Base-by-base conservation (phyloP, 2,113 vertebrate genomes). In the Rhineura floridana region DNA sequence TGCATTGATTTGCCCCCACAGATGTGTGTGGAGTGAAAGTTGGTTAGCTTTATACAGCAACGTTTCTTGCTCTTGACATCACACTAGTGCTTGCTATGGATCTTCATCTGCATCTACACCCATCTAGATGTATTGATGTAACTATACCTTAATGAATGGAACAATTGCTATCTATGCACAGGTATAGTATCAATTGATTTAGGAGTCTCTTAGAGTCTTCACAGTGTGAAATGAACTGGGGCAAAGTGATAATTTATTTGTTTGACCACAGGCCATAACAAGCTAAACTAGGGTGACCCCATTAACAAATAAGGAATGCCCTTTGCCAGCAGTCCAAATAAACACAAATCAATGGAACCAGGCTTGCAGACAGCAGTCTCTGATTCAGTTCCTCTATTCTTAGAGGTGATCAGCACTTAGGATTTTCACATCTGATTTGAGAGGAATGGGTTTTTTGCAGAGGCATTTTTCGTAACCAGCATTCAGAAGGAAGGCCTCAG, bases 391-490 rank as follows among this genome's bases (percentile, higher is more conserved):
- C n/a, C n/a, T n/a, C n/a, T 93, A 93, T 83, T 1, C 2, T 87
- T 67, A 91, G 89, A 92, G 80, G 91, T 95, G 92, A 92, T 93
- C 95, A 90, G 89, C 85, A 91, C 63, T 90, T 90, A 88, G 73
- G 81, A 83, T 92, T 87, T 94, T 95, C 88, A 85, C 28, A 91
- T 88, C 90, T 86, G 77, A 70, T 90, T 94, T 76, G 52, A 76
- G 91, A 94, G 76, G 89, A 90, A 67, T 63, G 67, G 11, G 83
- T 88, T 94, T 87, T 73, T 84, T 65, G 92, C 89, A 91, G 91
- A 93, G 91, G 90, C 79, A 77, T 94, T 95, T 95, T 92, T 83
- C 92, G 84, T 89, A 91, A 88, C 83, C 91, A 89, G 89, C 89
- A 87, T 91, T 95, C 85, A 91, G 82, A 62, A 91, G 89, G 83